Evolutionary conservation across 2,113 vertebrate genomes (phyloP), one percentile per base, ranked within the genome.

Genomic region (Symphodus melops): DNA sequence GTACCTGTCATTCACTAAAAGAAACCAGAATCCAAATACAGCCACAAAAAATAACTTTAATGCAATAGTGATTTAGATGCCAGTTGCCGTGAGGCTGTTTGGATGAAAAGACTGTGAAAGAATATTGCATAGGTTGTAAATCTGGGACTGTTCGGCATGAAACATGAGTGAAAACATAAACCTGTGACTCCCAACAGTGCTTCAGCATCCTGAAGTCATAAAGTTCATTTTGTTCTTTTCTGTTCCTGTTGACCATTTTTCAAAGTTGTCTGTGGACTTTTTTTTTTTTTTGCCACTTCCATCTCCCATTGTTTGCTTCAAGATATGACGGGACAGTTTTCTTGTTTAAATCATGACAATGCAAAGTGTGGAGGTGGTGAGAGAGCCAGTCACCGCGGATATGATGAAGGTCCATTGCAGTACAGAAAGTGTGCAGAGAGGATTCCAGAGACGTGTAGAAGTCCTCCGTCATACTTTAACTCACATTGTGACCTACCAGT

Each of bases 51-150:
- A 79, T 46, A 73, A 72, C 83, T 90, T 92, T 90, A 88, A 91
- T 90, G 84, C 70, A 75, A 90, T 79, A 78, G 79, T 82, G 84
- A 88, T 72, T 68, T 76, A 52, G 73, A 84, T 68, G 82, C 79
- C 85, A 77, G 81, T 20, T 19, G 67, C 71, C 66, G 28, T 11
- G 65, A 72, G 82, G 86, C 75, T 64, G 59, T 75, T 79, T 75
- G 60, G 75, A 61, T 59, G 21, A 79, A 84, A 82, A 86, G 56
- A 86, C 56, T 52, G 75, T 67, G 78, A 84, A 72, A 64, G 63
- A 72, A 83, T 85, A 90, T 93, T 93, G 90, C 91, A 92, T 92
- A 91, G 90, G 84, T 89, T 88, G 86, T 88, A 90, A 79, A 78
- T 82, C n/a, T 72, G 84, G 63, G 79, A 86, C 72, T 76, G 73